phyloP scores from a whole-genome alignment of 2,888 invertebrate species.

The Melanotus villosus region DNA sequence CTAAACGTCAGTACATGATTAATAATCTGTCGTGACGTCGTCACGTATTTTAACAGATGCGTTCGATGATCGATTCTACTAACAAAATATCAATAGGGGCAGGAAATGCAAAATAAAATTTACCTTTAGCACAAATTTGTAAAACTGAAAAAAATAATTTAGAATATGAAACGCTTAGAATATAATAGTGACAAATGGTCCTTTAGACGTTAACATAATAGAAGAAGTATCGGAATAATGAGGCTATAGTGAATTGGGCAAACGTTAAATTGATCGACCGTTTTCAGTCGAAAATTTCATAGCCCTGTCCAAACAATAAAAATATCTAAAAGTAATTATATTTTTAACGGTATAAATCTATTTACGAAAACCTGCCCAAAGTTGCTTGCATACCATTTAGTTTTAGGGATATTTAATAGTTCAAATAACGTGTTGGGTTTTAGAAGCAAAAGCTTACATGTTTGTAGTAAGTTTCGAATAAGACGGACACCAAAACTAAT shows the following conservation, averaged over 20 bases:
- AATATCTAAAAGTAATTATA: too few species aligned
- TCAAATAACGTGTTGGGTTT: too few species aligned
- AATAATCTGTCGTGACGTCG: constrained; percentile 45
- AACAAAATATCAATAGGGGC: constrained; percentile 29
- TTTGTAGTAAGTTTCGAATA: constrained; percentile 32
- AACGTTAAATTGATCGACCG: constrained; percentile 46
- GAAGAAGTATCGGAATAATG: constrained; percentile 58
- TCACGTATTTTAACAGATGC: constrained; percentile 36
- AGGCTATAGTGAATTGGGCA: constrained; percentile 51
- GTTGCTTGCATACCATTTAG: too few species aligned
- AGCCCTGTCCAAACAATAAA: too few species aligned
- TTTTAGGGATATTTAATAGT: too few species aligned
- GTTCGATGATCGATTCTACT: constrained; percentile 42
- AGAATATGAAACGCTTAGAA: constrained; percentile 30
- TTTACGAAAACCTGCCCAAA: too few species aligned
- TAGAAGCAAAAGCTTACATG: too few species aligned
- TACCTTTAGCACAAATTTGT: constrained; percentile 46
- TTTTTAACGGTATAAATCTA: too few species aligned
- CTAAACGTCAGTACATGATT: constrained; percentile 43
- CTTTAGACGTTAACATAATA: constrained; percentile 54
- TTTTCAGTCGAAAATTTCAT: constrained; percentile 13
- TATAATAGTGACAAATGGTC: constrained; percentile 59
- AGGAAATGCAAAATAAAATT: constrained; percentile 32
- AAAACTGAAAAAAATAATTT: constrained; percentile 47
- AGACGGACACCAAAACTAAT: constrained; percentile 45